Conservation (phyloP, 1,140 invertebrate genomes). For the Eciton burchellii region DNA sequence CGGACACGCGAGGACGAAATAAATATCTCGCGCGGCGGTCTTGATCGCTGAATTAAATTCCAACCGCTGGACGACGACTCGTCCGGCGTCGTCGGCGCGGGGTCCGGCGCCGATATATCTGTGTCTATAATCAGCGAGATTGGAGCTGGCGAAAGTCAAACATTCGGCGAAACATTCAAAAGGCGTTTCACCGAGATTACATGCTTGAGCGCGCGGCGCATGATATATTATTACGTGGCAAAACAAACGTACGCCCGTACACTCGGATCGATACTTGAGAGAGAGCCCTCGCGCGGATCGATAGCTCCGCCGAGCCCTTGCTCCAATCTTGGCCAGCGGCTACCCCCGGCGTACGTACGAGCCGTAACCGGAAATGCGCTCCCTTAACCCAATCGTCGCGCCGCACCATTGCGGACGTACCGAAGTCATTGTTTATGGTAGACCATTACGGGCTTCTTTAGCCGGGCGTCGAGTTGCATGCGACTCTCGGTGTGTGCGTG, state of each 20-base stretch:
- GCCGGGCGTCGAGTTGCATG: constrained; percentile 27
- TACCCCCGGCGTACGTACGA: neutral
- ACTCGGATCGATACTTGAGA: neutral
- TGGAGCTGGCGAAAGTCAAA: neutral
- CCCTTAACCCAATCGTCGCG: constrained; percentile 44
- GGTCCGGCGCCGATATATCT: constrained; percentile 14
- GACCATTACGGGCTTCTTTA: constrained; percentile 47
- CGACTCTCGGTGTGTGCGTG: constrained; percentile 51
- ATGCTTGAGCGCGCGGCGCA: too few species aligned
- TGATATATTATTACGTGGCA: constrained; percentile 12
- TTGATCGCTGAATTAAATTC: constrained; percentile 1
- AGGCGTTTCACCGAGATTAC: constrained; percentile 34
- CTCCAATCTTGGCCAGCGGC: constrained; percentile 12
- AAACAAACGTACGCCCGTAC: constrained; percentile 8
- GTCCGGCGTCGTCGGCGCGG: neutral
- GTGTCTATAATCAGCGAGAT: constrained; percentile 25
- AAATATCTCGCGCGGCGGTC: neutral
- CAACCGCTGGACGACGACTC: neutral
- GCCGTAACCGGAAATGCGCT: constrained; percentile 10
- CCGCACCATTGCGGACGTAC: neutral
- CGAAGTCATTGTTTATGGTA: constrained; percentile 59
- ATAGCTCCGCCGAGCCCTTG: neutral
- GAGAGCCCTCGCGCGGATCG: neutral
- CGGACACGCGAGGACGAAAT: neutral
- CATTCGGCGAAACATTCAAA: constrained; percentile 41